Conservation (phyloP, 2,888 invertebrate species). For the Pachycephus smyrnensis region DNA sequence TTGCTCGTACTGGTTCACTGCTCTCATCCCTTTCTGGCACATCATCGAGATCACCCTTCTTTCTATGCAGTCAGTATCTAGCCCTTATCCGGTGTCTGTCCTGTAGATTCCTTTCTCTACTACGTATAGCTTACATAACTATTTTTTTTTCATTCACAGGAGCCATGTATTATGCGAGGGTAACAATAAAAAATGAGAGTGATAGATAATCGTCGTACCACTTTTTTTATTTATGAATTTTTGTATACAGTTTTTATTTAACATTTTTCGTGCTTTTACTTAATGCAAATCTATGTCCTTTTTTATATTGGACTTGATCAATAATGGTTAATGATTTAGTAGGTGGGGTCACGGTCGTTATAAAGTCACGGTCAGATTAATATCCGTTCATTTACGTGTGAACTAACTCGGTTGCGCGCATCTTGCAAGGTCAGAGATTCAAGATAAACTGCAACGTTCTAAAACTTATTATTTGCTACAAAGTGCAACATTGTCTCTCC, state of each 20-base stretch:
- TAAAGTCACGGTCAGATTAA: neutral
- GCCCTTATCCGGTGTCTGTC: neutral
- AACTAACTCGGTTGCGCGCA: neutral
- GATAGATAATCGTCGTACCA: neutral
- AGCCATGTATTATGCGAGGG: neutral
- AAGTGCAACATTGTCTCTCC: slow-evolving; percentile 32
- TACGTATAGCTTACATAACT: neutral
- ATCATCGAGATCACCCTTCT: neutral
- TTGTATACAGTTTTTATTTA: neutral
- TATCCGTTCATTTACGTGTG: neutral
- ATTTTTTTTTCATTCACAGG: neutral
- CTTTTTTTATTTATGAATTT: neutral
- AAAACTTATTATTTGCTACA: slow-evolving; percentile 13
- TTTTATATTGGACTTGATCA: neutral
- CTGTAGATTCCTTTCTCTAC: neutral
- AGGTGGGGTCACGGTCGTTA: neutral
- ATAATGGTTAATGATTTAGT: neutral
- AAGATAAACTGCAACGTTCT: neutral
- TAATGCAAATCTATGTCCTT: neutral
- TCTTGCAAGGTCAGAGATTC: neutral
- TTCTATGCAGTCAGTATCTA: neutral
- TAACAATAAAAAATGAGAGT: neutral
- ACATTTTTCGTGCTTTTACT: neutral
- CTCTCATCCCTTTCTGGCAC: neutral
- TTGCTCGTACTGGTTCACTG: slow-evolving; percentile 36